Conservation (phyloP, 1,140 invertebrate species). For the Calephelis nemesis region DNA sequence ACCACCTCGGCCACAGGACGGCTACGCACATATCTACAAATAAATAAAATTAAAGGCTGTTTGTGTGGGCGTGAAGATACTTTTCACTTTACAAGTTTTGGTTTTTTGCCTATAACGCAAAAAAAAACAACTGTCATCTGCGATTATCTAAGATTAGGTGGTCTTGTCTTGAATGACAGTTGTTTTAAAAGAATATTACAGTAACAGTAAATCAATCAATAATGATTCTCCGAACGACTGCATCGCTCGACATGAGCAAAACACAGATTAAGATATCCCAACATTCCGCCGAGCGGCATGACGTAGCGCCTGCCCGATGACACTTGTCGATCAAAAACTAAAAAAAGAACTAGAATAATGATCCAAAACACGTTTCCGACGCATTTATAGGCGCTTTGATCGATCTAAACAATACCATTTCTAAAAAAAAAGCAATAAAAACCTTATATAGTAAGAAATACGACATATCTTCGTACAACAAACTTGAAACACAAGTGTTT, state of each 20-base stretch:
- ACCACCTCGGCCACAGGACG: too few relatives aligned
- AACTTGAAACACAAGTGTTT: constrained; percentile 23
- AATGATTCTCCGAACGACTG: not conserved
- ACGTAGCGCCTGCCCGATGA: constrained; percentile 13
- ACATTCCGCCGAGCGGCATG: not conserved
- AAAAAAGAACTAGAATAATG: constrained; percentile 38
- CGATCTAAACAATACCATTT: constrained; percentile 33
- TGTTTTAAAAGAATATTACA: not conserved
- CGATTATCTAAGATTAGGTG: too few relatives aligned
- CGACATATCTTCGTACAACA: constrained; percentile 31
- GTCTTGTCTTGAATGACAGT: too few relatives aligned
- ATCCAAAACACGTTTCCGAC: constrained; percentile 32
- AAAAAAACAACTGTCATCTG: too few relatives aligned
- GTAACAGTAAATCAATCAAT: constrained; percentile 15
- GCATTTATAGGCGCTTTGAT: constrained; percentile 33
- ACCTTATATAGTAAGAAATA: constrained; percentile 38
- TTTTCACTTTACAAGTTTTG: too few relatives aligned
- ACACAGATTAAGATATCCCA: constrained; percentile 16
- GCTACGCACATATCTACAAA: too few relatives aligned
- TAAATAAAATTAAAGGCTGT: too few relatives aligned
- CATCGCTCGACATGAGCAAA: not conserved
- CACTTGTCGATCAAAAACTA: constrained; percentile 40
- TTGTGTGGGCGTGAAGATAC: too few relatives aligned
- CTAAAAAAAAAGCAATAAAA: constrained; percentile 31
- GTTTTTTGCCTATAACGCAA: too few relatives aligned